These are phyloP conservation scores for Euproctis similis DNA, from an alignment of 2,888 invertebrate species.

Conservation along the genomic window DNA sequence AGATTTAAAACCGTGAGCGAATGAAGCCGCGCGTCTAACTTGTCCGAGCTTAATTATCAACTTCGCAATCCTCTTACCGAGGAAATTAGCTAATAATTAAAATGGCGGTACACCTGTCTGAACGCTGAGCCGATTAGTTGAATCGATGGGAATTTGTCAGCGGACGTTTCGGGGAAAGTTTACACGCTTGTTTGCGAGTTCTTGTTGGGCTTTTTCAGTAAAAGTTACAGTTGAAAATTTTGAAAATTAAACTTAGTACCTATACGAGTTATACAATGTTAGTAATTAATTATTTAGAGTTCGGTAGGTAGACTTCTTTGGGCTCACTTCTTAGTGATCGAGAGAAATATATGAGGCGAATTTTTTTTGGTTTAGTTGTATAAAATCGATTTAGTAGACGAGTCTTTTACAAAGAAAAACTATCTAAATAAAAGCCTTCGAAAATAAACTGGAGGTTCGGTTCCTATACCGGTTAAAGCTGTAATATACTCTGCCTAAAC, in stretches of 20 bases:
- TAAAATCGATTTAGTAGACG: no score
- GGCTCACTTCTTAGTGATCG: no score
- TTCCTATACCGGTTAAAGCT: no score
- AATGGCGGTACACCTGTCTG: conserved; percentile 58
- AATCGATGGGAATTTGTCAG: conserved; percentile 24
- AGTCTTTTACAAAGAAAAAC: no score
- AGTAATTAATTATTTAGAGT: no score
- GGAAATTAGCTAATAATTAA: conserved; percentile 64
- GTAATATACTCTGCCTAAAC: no score
- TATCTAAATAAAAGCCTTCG: no score
- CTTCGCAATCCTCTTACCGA: conserved; percentile 60
- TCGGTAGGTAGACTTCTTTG: no score
- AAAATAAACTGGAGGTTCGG: no score
- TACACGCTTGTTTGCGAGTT: conserved; percentile 4
- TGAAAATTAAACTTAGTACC: not conserved
- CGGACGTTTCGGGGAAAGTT: conserved; percentile 15
- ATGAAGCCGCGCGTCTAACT: conserved; percentile 32
- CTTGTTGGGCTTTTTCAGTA: conserved; percentile 4
- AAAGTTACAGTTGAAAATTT: conserved; percentile 1
- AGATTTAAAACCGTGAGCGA: conserved; percentile 19
- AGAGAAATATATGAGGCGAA: no score
- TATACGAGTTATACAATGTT: no score
- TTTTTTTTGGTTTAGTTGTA: no score
- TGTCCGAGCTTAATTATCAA: conserved; percentile 44
- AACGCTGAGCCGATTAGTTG: conserved; percentile 63